phyloP scores from a whole-genome alignment of 2,113 vertebrate species.

The Nansenia antarctica region DNA sequence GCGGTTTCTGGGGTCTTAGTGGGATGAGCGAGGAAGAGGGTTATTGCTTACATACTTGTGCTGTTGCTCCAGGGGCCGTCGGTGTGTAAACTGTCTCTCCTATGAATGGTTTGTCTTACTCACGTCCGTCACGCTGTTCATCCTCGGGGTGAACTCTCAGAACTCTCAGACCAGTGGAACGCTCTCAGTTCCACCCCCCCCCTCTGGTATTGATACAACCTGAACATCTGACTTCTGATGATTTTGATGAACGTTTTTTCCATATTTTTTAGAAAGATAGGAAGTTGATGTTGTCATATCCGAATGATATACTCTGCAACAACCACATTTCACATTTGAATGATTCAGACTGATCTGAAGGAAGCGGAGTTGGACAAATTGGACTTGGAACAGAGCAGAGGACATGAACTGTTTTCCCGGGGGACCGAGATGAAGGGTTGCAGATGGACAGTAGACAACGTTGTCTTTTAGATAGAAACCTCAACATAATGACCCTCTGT shows the following conservation, averaged over 20 bases:
- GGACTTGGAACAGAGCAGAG: background rate
- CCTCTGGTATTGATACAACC: background rate
- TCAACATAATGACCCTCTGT: conserved; percentile 18
- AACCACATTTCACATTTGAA: background rate
- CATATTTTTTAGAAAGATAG: background rate
- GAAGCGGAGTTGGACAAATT: background rate
- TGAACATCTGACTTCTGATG: background rate
- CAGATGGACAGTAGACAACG: background rate
- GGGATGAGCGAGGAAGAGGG: background rate
- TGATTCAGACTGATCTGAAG: background rate
- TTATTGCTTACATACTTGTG: background rate
- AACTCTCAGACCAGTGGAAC: background rate
- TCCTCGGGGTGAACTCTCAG: background rate
- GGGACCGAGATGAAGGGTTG: background rate
- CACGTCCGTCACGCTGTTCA: too few species aligned
- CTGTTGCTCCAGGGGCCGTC: background rate
- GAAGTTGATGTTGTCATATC: background rate
- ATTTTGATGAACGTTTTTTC: background rate
- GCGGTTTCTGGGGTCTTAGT: background rate
- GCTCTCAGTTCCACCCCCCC: background rate
- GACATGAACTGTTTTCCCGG: background rate
- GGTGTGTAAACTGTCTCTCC: conserved; percentile 3
- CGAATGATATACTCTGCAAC: background rate
- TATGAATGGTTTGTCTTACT: background rate
- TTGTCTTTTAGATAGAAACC: conserved; percentile 4